These are phyloP conservation scores for Marronus borbonicus DNA, from an alignment of 2,888 invertebrate genomes.

Conservation along the genomic window DNA sequence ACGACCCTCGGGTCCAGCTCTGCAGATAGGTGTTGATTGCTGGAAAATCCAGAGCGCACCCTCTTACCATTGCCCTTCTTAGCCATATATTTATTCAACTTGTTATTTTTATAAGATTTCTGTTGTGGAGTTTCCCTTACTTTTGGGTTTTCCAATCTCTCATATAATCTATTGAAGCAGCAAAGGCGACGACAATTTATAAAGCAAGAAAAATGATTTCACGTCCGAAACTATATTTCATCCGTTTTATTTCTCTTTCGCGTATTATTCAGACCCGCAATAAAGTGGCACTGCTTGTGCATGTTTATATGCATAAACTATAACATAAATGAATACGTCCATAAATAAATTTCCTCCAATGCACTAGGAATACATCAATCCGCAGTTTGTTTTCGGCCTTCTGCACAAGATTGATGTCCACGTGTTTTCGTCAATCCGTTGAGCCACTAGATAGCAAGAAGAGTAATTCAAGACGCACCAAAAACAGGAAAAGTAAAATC, in stretches of 20 bases:
- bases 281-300: too few relatives aligned
- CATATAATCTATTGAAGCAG: too few relatives aligned
- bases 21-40: too few relatives aligned
- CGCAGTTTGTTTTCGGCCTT: not conserved
- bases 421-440: conserved; percentile 19
- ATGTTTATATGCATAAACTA: not conserved
- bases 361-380: not conserved
- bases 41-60: too few relatives aligned
- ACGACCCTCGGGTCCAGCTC: too few relatives aligned
- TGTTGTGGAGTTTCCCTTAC: too few relatives aligned
- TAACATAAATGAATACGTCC: conserved; percentile 16
- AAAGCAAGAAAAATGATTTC: too few relatives aligned
- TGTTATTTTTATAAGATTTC: too few relatives aligned
- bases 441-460: conserved; percentile 16
- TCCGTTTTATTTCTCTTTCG: not conserved
- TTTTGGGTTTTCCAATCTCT: too few relatives aligned
- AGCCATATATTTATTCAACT: too few relatives aligned
- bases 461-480: not conserved
- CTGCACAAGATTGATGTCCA: conserved; percentile 20
- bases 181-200: too few relatives aligned
- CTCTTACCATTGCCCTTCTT: too few relatives aligned
- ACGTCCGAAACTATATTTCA: not conserved
- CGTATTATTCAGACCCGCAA: not conserved
- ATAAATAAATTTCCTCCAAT: conserved; percentile 15
- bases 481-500: not conserved